A percentile compares a stretch with the other conserved stretches of the same genome.
Conservation (phyloP, 2,113 vertebrate genomes). For the Ellobius talpinus region DNA sequence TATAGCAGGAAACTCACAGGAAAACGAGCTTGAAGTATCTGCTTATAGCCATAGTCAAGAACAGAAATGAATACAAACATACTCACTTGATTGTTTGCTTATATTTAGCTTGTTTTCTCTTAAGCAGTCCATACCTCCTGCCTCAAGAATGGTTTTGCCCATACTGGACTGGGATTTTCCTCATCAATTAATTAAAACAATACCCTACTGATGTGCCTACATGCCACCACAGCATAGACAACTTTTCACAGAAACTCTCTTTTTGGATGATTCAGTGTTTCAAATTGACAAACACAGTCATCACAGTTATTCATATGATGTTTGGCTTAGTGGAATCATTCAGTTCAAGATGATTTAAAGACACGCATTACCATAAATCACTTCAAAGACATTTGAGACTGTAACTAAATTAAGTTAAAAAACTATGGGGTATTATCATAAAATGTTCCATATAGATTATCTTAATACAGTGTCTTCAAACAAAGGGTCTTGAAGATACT, state of each 20-base stretch:
- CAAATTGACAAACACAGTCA: neutral
- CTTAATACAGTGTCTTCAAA: neutral
- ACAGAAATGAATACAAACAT: neutral
- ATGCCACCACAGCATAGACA: neutral
- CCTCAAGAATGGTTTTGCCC: neutral
- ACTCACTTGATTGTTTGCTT: neutral
- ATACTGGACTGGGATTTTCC: neutral
- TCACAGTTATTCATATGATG: neutral
- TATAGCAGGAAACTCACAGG: neutral
- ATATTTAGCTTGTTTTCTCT: neutral
- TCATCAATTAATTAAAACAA: neutral
- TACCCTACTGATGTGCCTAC: neutral
- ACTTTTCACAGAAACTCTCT: neutral
- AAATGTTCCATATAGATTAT: neutral
- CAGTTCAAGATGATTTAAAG: neutral
- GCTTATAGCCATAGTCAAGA: neutral
- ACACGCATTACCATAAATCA: neutral
- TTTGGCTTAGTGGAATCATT: neutral
- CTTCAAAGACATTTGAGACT: neutral
- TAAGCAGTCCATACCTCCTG: neutral
- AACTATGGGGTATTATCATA: neutral
- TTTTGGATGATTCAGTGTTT: neutral
- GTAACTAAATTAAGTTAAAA: constrained; percentile 10
- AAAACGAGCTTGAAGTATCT: neutral
- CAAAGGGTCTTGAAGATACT: neutral